phyloP scores from a whole-genome alignment of 2,113 vertebrate species.

The Gallinago paraguaiae region DNA sequence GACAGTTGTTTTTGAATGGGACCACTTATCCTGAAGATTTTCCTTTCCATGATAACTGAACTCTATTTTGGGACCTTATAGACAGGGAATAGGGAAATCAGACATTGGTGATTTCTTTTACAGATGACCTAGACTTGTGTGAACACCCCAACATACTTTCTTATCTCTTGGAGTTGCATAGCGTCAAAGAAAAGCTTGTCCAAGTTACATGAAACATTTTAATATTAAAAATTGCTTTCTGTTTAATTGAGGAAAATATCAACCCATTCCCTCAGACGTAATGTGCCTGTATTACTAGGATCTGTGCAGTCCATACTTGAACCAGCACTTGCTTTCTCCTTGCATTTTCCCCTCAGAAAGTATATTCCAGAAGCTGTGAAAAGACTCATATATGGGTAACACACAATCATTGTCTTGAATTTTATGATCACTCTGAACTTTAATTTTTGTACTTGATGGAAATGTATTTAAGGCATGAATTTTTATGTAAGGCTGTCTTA shows the following conservation, averaged over 20 bases:
- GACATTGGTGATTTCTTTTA: neutral
- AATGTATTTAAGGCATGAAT: neutral
- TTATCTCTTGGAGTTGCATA: neutral
- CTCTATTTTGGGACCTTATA: neutral
- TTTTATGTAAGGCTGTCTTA: neutral
- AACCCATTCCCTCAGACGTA: neutral
- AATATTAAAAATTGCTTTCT: neutral
- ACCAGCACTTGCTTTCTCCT: neutral
- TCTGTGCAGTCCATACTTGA: neutral
- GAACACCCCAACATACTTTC: neutral
- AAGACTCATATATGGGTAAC: fast-evolving
- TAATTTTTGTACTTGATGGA: neutral
- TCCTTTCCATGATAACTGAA: neutral
- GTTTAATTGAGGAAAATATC: neutral
- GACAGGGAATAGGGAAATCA: neutral
- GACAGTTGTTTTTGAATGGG: neutral
- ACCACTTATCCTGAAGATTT: neutral
- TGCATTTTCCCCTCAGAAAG: neutral
- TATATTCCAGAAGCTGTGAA: neutral
- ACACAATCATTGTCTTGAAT: neutral
- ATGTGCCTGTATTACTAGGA: neutral
- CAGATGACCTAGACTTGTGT: neutral
- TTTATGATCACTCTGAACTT: neutral
- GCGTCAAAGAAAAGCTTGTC: neutral
- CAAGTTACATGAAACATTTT: neutral